A percentile compares a stretch with the other conserved stretches of the same genome.
These are phyloP conservation scores for Sebastes dallii DNA, from an alignment of 2,797 vertebrate species.

Conservation along the genomic window DNA sequence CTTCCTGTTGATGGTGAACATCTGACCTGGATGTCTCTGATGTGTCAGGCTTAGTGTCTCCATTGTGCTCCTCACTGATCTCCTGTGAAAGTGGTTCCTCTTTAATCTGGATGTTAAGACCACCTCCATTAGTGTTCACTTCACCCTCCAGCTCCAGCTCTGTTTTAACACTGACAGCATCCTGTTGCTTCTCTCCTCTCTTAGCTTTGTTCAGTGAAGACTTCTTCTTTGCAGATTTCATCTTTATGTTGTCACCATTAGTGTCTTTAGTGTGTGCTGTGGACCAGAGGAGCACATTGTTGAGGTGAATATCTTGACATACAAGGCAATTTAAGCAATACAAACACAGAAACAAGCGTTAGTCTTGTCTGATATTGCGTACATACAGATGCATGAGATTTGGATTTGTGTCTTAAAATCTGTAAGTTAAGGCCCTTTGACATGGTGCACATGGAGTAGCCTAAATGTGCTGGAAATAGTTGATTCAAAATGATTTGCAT, in stretches of 20 bases:
- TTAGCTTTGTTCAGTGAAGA: slow-evolving; percentile 21
- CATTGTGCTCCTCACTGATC: slow-evolving; percentile 47
- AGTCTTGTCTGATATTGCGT: not conserved
- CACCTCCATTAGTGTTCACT: slow-evolving; percentile 24
- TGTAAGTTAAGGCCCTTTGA: not conserved
- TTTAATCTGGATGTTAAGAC: slow-evolving; percentile 63
- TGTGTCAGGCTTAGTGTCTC: slow-evolving; percentile 31
- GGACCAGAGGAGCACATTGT: not conserved
- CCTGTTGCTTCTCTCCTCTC: slow-evolving; percentile 15
- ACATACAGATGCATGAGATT: not conserved
- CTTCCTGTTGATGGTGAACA: not conserved
- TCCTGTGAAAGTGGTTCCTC: slow-evolving; percentile 66
- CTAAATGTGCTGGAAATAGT: not conserved
- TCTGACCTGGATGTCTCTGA: slow-evolving; percentile 25
- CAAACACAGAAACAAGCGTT: no score
- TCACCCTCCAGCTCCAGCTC: slow-evolving; percentile 31
- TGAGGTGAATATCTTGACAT: not conserved
- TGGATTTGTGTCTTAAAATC: not conserved
- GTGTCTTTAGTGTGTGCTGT: slow-evolving; percentile 1
- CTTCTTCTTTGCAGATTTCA: slow-evolving; percentile 44
- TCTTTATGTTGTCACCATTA: slow-evolving; percentile 57
- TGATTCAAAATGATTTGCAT: not conserved
- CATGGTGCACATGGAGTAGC: not conserved
- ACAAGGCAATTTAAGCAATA: not conserved
- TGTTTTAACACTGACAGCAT: slow-evolving; percentile 27